Conservation (phyloP, 2,888 invertebrate species). For the Agonopterix alstromeriana region DNA sequence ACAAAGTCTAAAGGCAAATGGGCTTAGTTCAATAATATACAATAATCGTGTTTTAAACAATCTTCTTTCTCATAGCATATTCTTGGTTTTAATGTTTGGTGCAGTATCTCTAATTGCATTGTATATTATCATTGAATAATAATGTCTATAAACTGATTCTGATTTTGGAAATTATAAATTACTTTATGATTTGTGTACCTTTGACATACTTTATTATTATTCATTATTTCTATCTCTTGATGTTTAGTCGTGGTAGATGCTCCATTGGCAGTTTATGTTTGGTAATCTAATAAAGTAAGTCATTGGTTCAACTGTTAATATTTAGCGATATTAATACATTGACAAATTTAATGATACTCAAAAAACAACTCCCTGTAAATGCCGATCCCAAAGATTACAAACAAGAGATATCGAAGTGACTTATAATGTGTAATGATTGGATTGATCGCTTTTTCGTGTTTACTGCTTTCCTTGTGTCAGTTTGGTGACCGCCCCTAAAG, state of each 20-base stretch:
- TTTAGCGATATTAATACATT: slow-evolving; percentile 6
- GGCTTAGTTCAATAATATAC: slow-evolving; percentile 50
- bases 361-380: slow-evolving; percentile 73
- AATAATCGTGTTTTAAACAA: slow-evolving; percentile 48
- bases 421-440: slow-evolving; percentile 70
- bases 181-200: slow-evolving; percentile 29
- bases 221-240: slow-evolving; percentile 2
- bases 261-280: slow-evolving; percentile 5
- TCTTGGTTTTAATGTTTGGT: slow-evolving; percentile 72
- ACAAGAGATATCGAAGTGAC: slow-evolving; percentile 52
- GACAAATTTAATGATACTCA: slow-evolving; percentile 50
- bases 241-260: slow-evolving; percentile 5
- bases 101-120: slow-evolving; percentile 74
- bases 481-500: slow-evolving; percentile 75
- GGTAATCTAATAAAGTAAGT: slow-evolving; percentile 35
- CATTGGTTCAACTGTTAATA: slow-evolving; percentile 28
- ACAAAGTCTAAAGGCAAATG: slow-evolving; percentile 61
- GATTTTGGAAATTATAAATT: slow-evolving; percentile 41
- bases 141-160: slow-evolving; percentile 44
- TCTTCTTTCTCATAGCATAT: slow-evolving; percentile 61
- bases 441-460: slow-evolving; percentile 79
- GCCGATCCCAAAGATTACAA: slow-evolving; percentile 39
- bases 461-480: slow-evolving; percentile 79
- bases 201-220: slow-evolving; percentile 37
- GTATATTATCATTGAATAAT: slow-evolving; percentile 69